Percentiles rank a stretch among this genome's conserved stretches.
phyloP scores from a whole-genome alignment of 2,888 invertebrate genomes.

The Agrochola circellaris region DNA sequence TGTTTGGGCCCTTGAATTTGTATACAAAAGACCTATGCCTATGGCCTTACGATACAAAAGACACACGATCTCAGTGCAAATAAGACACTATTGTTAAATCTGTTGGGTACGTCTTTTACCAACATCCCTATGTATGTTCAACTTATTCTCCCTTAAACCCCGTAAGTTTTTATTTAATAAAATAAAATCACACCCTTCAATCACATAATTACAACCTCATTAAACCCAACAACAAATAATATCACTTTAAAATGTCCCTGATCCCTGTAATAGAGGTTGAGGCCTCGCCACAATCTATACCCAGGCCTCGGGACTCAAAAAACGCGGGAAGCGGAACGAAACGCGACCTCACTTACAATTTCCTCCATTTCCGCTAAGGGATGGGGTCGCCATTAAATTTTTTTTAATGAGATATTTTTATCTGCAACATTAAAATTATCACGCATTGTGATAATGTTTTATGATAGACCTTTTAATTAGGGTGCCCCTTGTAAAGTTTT shows the following conservation, averaged over 20 bases:
- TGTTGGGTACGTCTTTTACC: background rate
- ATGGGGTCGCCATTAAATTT: slow-evolving; percentile 53
- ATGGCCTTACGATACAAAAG: background rate
- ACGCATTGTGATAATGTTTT: slow-evolving; percentile 61
- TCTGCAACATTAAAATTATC: slow-evolving; percentile 63
- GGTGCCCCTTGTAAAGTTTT: slow-evolving; percentile 50
- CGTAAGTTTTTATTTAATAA: background rate
- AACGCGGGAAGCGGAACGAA: slow-evolving; percentile 52
- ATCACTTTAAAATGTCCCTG: slow-evolving; percentile 14
- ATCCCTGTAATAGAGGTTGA: slow-evolving; percentile 20
- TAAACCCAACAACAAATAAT: slow-evolving; percentile 30
- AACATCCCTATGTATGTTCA: background rate
- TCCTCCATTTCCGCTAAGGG: slow-evolving; percentile 54
- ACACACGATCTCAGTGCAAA: background rate
- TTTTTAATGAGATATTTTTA: slow-evolving; percentile 64
- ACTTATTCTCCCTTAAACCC: background rate
- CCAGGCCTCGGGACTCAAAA: slow-evolving; percentile 44
- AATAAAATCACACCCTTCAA: background rate
- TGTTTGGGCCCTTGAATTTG: background rate
- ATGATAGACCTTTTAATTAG: slow-evolving; percentile 58
- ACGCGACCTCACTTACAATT: slow-evolving; percentile 63
- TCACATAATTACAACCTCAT: background rate
- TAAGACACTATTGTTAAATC: background rate
- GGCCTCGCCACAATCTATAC: slow-evolving; percentile 13
- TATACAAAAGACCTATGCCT: background rate